phyloP scores from a whole-genome alignment of 2,888 invertebrate species.

The Drosophila mulleri region DNA sequence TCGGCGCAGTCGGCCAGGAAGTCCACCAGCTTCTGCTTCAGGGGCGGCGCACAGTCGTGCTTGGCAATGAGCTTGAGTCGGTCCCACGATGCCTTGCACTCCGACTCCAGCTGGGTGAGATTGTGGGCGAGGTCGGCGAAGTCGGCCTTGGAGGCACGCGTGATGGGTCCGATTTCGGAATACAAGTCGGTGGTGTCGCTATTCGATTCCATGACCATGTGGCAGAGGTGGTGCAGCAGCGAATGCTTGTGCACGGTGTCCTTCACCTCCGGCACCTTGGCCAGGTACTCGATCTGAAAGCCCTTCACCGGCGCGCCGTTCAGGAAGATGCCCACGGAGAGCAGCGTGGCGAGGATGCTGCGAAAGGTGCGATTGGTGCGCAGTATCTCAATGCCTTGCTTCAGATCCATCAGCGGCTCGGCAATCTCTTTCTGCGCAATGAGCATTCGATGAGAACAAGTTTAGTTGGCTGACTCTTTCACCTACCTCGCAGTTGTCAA shows the following conservation, averaged over 20 bases:
- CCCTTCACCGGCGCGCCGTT: slow-evolving; percentile 97
- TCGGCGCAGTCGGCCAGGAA: slow-evolving; percentile 98
- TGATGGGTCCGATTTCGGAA: slow-evolving; percentile 97
- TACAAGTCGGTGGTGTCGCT: slow-evolving; percentile 98
- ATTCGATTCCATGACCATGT: slow-evolving; percentile 98
- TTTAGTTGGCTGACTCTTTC: fast-evolving
- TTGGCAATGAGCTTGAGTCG: slow-evolving; percentile 97
- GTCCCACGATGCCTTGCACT: slow-evolving; percentile 99
- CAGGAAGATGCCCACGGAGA: slow-evolving; percentile 98
- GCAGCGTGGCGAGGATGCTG: slow-evolving; percentile 95
- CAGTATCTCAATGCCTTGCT: slow-evolving; percentile 97
- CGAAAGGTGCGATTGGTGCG: slow-evolving; percentile 97
- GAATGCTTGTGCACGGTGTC: slow-evolving; percentile 99
- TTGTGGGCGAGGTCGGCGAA: slow-evolving; percentile 96
- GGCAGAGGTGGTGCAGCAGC: slow-evolving; percentile 97
- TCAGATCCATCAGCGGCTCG: slow-evolving; percentile 99
- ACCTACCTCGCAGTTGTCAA: slow-evolving; percentile 96
- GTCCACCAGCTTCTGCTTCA: slow-evolving; percentile 97
- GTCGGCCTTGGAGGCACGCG: slow-evolving; percentile 96
- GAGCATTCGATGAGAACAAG: not conserved
- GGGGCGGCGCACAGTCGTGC: slow-evolving; percentile 95
- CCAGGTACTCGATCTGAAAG: slow-evolving; percentile 98
- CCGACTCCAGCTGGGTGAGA: slow-evolving; percentile 94
- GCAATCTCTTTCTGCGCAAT: slow-evolving; percentile 94
- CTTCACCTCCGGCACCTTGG: slow-evolving; percentile 99